These are phyloP conservation scores for Apis laboriosa DNA, from an alignment of 1,140 invertebrate species.

Conservation along the genomic window DNA sequence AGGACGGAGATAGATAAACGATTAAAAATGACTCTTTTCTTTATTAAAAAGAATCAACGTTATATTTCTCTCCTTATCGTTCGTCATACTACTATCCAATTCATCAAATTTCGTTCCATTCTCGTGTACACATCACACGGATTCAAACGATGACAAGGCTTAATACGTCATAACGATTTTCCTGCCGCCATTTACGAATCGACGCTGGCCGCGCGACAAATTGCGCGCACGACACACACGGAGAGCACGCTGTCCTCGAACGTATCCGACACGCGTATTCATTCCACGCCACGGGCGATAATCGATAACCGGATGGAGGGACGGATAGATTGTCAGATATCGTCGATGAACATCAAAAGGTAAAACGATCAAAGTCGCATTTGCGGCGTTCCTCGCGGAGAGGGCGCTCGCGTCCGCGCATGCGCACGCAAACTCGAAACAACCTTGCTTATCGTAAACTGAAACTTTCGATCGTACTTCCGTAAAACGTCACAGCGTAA, in stretches of 20 bases:
- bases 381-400: constrained; percentile 3
- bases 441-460: constrained; percentile 37
- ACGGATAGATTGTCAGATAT: constrained; percentile 53
- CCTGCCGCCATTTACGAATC: constrained; percentile 53
- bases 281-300: constrained; percentile 51
- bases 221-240: constrained; percentile 37
- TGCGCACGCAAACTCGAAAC: neutral
- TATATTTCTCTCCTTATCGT: no score
- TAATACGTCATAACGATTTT: constrained; percentile 38
- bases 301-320: constrained; percentile 49
- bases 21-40: no score
- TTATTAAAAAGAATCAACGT: no score
- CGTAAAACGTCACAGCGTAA: constrained; percentile 14
- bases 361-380: constrained; percentile 47
- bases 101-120: neutral
- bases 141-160: neutral
- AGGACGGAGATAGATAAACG: no score
- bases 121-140: neutral
- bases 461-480: constrained; percentile 40
- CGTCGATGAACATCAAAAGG: constrained; percentile 51
- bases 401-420: no score
- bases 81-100: neutral
- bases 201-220: constrained; percentile 47
- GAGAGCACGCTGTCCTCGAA: constrained; percentile 44
- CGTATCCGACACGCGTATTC: constrained; percentile 41